Conservation (phyloP, 2,797 vertebrate genomes). For the Crocodylus rhombifer region DNA sequence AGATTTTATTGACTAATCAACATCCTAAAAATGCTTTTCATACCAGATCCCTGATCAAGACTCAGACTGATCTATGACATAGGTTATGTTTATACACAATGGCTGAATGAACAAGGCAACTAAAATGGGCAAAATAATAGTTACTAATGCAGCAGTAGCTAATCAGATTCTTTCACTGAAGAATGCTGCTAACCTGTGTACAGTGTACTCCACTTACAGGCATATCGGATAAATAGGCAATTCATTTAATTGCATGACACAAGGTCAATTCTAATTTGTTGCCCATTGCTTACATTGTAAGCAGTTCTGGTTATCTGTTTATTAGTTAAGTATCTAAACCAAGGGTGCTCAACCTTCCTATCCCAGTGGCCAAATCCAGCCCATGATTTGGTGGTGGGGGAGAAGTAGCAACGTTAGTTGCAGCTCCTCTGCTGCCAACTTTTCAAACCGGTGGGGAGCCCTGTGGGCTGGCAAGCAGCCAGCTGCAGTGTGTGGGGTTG, state of each 20-base stretch:
- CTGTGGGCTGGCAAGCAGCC: no score
- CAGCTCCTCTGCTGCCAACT: no score
- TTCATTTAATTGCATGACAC: no score
- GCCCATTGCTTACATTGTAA: neutral
- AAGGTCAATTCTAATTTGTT: no score
- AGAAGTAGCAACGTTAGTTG: neutral
- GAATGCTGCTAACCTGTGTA: neutral
- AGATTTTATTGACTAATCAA: neutral
- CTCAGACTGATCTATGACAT: neutral
- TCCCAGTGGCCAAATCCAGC: neutral
- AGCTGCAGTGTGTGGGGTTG: no score
- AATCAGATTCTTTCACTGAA: fast-evolving
- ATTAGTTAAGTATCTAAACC: neutral
- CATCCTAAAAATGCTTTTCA: neutral
- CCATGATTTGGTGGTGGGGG: neutral
- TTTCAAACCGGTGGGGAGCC: no score
- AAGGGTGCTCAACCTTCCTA: neutral
- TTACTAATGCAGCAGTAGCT: neutral
- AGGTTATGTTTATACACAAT: neutral
- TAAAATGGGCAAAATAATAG: neutral
- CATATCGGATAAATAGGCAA: no score
- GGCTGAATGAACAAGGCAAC: neutral
- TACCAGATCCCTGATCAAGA: neutral
- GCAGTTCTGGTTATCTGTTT: neutral
- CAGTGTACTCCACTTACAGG: fast-evolving